Evolutionary conservation across 2,888 invertebrate species (phyloP).

Genomic region (Cataglyphis albicans): DNA sequence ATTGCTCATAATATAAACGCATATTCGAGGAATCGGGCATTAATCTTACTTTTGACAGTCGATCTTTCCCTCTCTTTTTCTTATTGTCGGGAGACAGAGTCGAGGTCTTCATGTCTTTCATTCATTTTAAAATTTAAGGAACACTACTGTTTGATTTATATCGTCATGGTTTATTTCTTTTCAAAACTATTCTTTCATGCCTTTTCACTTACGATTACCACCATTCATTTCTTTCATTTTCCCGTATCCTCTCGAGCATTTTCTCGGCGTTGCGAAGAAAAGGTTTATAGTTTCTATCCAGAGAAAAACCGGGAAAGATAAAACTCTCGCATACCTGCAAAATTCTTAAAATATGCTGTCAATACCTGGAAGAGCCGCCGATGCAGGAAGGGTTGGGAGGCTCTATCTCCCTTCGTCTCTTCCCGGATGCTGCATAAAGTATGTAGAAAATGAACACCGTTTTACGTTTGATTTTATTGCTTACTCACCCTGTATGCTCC

Average conservation of each 20-base stretch:
- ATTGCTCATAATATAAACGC: background rate
- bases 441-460: constrained; percentile 72
- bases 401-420: background rate
- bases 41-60: background rate
- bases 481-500: constrained; percentile 58
- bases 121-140: background rate
- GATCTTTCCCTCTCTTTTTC: background rate
- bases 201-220: background rate
- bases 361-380: constrained; percentile 52
- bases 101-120: background rate
- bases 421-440: constrained; percentile 63
- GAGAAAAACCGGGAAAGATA: constrained; percentile 4
- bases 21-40: background rate
- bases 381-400: background rate
- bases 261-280: background rate
- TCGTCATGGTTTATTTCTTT: background rate
- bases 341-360: constrained; percentile 59
- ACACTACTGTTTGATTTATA: background rate
- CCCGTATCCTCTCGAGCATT: background rate
- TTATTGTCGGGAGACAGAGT: background rate
- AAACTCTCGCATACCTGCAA: constrained; percentile 58
- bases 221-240: background rate
- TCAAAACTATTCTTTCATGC: background rate
- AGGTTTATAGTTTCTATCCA: constrained; percentile 22
- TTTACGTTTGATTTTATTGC: constrained; percentile 71